These are phyloP conservation scores for Coelopa pilipes DNA, from an alignment of 2,888 invertebrate genomes.

Conservation along the genomic window DNA sequence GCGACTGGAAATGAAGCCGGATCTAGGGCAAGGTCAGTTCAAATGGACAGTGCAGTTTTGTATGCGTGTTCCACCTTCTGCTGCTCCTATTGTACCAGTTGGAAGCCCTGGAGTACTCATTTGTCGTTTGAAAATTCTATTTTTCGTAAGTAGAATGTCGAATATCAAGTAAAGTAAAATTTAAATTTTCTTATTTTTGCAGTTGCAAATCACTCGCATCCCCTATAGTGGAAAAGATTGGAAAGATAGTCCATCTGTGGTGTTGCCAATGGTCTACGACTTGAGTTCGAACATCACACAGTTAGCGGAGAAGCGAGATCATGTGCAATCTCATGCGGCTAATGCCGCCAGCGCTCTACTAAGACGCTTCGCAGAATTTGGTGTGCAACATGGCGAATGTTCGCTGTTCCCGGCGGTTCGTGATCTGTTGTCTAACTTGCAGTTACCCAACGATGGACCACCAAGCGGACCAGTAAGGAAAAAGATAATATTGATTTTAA, in stretches of 20 bases:
- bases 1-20: slow-evolving; percentile 73
- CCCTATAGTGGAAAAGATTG: slow-evolving; percentile 73
- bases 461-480: slow-evolving; percentile 66
- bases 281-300: slow-evolving; percentile 86
- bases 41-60: slow-evolving; percentile 95
- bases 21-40: slow-evolving; percentile 71
- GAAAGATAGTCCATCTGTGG: slow-evolving; percentile 78
- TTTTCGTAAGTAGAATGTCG: slow-evolving; percentile 77
- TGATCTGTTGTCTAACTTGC: slow-evolving; percentile 86
- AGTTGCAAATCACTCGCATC: slow-evolving; percentile 81
- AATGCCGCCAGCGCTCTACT: slow-evolving; percentile 74
- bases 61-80: slow-evolving; percentile 89
- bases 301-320: slow-evolving; percentile 84
- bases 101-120: slow-evolving; percentile 89
- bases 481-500: too few relatives aligned
- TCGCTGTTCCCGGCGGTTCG: slow-evolving; percentile 91
- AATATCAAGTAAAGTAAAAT: not conserved
- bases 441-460: slow-evolving; percentile 81
- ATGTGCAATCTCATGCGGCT: slow-evolving; percentile 70
- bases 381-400: slow-evolving; percentile 82
- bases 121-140: slow-evolving; percentile 87
- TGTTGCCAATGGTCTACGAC: slow-evolving; percentile 92
- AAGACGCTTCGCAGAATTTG: slow-evolving; percentile 81
- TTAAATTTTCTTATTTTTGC: slow-evolving; percentile 33
- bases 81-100: slow-evolving; percentile 86